Percentiles rank a stretch among this genome's conserved stretches.
These are phyloP conservation scores for Sialia sialis DNA, from an alignment of 2,113 vertebrate species.

Conservation along the genomic window DNA sequence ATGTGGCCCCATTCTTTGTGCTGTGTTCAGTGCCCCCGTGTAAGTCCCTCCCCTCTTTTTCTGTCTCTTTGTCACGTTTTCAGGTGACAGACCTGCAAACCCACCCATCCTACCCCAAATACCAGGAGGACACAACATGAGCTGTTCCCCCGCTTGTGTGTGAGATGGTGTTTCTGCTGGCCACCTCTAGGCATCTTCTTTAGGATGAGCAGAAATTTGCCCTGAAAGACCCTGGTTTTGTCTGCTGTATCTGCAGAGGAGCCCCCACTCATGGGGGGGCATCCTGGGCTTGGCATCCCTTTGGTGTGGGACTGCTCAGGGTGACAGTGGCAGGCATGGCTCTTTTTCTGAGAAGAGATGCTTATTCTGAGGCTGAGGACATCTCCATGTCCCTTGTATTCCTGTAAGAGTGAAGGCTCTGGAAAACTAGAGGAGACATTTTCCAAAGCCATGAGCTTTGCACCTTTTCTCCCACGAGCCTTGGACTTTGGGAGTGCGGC, in stretches of 20 bases:
- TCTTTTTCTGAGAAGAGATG: background rate
- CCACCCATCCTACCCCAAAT: background rate
- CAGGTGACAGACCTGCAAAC: background rate
- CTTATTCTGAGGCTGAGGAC: background rate
- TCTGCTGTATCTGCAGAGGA: background rate
- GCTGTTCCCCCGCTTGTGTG: background rate
- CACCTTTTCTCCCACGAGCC: background rate
- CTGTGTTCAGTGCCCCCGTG: background rate
- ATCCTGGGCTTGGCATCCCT: background rate
- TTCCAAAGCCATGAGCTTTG: background rate
- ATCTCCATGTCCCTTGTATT: background rate
- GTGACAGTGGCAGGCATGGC: background rate
- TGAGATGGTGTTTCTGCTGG: background rate
- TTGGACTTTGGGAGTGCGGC: rapidly evolving
- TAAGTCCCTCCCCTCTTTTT: background rate
- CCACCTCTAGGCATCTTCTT: background rate
- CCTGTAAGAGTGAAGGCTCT: background rate
- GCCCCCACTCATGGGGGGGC: too few relatives aligned
- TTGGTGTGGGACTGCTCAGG: background rate
- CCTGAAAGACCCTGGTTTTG: background rate
- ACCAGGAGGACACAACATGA: background rate
- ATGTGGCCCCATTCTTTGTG: background rate
- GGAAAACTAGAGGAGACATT: background rate
- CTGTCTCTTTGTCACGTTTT: rapidly evolving
- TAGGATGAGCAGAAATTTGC: background rate